Evolutionary conservation across 2,113 vertebrate genomes (phyloP).

Genomic region (Prunella fulvescens): DNA sequence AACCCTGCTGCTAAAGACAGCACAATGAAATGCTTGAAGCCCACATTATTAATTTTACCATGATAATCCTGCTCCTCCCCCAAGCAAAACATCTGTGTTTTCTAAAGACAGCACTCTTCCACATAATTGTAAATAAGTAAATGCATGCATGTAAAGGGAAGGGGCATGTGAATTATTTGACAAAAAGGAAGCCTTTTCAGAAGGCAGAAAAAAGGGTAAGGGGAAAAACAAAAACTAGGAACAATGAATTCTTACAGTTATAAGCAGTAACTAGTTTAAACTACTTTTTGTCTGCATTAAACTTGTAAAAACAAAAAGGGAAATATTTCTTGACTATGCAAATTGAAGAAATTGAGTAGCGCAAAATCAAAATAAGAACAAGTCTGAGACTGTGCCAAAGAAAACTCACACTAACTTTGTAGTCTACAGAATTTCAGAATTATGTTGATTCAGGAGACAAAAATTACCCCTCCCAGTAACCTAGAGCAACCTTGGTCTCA

Average conservation of each 20-base stretch:
- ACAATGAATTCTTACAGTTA: background rate
- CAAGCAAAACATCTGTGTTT: conserved; percentile 15
- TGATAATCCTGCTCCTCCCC: background rate
- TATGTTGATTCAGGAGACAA: conserved; percentile 29
- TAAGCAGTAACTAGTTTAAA: background rate
- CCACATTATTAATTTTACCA: background rate
- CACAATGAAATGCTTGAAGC: background rate
- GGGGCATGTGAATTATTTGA: background rate
- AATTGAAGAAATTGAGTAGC: conserved; percentile 6
- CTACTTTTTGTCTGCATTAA: background rate
- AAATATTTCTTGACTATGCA: conserved; percentile 37
- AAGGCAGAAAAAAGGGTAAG: background rate
- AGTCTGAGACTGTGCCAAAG: conserved; percentile 4
- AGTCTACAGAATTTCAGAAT: conserved; percentile 34
- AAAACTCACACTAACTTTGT: conserved; percentile 6
- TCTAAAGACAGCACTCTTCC: background rate
- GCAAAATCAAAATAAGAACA: conserved; percentile 31
- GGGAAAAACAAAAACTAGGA: background rate
- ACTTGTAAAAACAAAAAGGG: background rate
- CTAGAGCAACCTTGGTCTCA: background rate
- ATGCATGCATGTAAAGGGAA: background rate
- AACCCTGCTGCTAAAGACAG: background rate
- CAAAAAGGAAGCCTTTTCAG: background rate
- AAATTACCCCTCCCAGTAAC: conserved; percentile 37
- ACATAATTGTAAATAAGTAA: background rate